Evolutionary conservation across 2,113 vertebrate species (phyloP), one percentile per base, ranked within the genome.

Genomic region (Callospermophilus lateralis): DNA sequence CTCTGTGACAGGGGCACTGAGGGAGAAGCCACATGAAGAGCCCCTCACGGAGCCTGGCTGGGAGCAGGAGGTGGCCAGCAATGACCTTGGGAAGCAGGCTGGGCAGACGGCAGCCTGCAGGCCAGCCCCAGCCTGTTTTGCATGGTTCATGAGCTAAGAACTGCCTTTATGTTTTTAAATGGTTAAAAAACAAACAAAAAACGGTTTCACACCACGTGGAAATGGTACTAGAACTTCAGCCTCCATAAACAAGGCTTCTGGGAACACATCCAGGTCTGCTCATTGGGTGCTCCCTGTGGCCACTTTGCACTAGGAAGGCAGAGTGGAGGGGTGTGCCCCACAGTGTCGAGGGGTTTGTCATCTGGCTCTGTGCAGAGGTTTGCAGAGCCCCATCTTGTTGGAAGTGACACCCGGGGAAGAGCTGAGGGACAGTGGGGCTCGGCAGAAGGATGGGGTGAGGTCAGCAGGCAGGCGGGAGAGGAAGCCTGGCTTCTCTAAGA

Each of bases 261-360:
- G 76, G 22, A 72, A 55, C 45, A 32, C 1, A 26, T 37, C 51
- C 51, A 11, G 1, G 12, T 34, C 48, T 39, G 0, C 5, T 24
- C 22, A 0, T 19, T 1, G 0, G 4, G 20, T 12, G 24, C 22
- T 2, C 3, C 39, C 76, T 13, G 0, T 0, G 16, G 51, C 58
- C 65, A 3, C 15, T 22, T 32, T 16, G 6, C 4, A 8, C 13
- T 1, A 0, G 0, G 72, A 28, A 5, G 12, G 34, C 55, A 28
- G 74, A 10, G 39, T 5, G 0, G 67, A 68, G 26, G 11, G 3
- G 0, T 6, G 26, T 11, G 45, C 51, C 65, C 28, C 28, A 3
- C 11, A 3, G 17, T 65, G 65, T 16, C 7, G 6, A 45, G 42
- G 42, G 42, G 42, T 45, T 39, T n/a, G 7, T 48, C 10, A 19